Base-by-base conservation (phyloP, 2,113 vertebrate species). In the Festucalex cinctus region DNA sequence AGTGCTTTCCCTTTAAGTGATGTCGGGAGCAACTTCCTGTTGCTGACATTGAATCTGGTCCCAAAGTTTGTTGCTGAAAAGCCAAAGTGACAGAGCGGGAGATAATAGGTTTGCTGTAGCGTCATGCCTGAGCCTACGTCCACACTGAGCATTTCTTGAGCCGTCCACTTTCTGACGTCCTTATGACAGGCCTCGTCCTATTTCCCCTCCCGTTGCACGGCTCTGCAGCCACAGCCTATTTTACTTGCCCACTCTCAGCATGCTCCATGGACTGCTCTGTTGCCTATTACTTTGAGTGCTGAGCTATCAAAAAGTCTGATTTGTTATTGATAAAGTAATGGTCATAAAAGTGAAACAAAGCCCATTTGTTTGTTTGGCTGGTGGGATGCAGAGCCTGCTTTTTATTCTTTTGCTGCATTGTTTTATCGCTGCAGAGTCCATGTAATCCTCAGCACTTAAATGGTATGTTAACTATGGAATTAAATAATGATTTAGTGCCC, bases 71-170 rank as follows among this genome's bases (percentile, higher is more conserved):
- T 69, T 65, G 83, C 75, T 82, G 88, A 86, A 86, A 90, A 88
- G 81, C 85, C 83, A 88, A 91, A 91, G 90, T 90, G 90, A 91
- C 89, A 90, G 89, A 90, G 89, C 84, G 85, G 89, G 81, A 92
- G 90, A 92, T 92, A 92, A 92, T 92, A 89, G 90, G 88, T 92
- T 92, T 86, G 88, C 88, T 90, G 90, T 88, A 92, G 86, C 85
- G 88, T 92, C 90, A 90, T 84, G 89, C 88, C 89, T 89, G 84
- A 88, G 83, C 82, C 90, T 90, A 68, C 83, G 90, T 91, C 91
- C 90, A 88, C 90, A 90, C 88, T 80, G 88, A 89, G 84, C 85
- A 82, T 92, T 90, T 90, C 85, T 87, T 86, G 85, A 90, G 86
- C 83, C 73, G 85, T 87, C 86, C 79, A 58, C 75, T 77, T 84